Conservation (phyloP, 2,113 vertebrate genomes). For the Burhinus oedicnemus region DNA sequence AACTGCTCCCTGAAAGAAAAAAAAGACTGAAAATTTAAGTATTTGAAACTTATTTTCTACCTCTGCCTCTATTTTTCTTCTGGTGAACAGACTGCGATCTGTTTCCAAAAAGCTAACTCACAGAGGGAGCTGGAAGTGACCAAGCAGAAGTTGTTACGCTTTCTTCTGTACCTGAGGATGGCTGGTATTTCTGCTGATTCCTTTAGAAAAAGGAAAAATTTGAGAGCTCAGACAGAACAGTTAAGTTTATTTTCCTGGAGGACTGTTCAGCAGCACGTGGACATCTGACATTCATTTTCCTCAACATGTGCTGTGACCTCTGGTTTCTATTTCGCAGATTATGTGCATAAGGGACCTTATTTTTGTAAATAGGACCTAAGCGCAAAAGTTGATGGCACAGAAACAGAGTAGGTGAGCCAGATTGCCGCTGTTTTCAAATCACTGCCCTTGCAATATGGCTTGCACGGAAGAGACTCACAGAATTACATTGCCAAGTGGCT, state of each 20-base stretch:
- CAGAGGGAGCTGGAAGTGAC: neutral
- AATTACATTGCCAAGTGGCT: neutral
- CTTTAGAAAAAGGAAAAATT: neutral
- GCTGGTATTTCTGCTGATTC: neutral
- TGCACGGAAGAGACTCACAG: neutral
- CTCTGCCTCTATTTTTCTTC: neutral
- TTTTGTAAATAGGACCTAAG: neutral
- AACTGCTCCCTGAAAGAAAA: neutral
- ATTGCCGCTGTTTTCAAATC: neutral
- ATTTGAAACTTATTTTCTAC: neutral
- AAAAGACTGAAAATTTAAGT: neutral
- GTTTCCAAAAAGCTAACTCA: neutral
- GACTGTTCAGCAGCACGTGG: neutral
- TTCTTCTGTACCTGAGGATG: neutral
- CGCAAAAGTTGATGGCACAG: neutral
- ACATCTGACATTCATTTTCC: neutral
- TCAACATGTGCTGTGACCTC: neutral
- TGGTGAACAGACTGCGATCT: accelerated
- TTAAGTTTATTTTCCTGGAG: neutral
- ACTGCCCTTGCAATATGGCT: neutral
- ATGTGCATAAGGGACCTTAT: neutral
- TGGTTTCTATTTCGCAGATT: neutral
- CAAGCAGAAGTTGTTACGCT: neutral
- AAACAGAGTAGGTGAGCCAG: neutral
- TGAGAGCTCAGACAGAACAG: neutral